A percentile compares a stretch with the other conserved stretches of the same genome.
phyloP scores from a whole-genome alignment of 2,888 invertebrate genomes.

The Griposia aprilina region DNA sequence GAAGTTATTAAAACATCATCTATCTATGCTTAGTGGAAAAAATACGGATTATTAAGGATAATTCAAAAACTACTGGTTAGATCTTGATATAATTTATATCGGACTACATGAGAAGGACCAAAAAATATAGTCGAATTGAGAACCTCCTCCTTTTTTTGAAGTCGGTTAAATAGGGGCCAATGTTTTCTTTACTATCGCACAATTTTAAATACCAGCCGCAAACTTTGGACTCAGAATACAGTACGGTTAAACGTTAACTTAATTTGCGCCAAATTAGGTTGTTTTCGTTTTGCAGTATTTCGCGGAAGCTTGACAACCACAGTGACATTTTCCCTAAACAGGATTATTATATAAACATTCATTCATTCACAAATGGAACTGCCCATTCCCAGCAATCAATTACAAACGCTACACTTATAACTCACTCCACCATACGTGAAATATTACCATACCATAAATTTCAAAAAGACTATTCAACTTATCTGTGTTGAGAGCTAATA shows the following conservation, averaged over 20 bases:
- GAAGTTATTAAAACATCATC: too few relatives aligned
- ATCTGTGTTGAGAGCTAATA: conserved; percentile 67
- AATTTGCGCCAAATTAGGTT: background rate
- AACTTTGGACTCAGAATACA: background rate
- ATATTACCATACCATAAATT: conserved; percentile 65
- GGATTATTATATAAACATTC: conserved; percentile 26
- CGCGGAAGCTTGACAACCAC: background rate
- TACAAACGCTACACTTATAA: conserved; percentile 43
- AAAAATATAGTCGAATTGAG: too few relatives aligned
- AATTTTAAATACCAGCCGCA: background rate
- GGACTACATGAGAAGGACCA: too few relatives aligned
- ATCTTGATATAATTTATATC: too few relatives aligned
- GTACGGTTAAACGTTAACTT: background rate
- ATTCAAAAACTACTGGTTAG: too few relatives aligned
- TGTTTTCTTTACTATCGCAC: background rate
- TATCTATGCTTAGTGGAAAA: too few relatives aligned
- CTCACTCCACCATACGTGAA: conserved; percentile 47
- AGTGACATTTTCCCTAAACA: conserved; percentile 9
- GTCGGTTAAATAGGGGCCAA: background rate
- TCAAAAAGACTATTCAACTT: conserved; percentile 65
- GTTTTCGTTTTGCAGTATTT: background rate
- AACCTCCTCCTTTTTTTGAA: too few relatives aligned
- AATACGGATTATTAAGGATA: too few relatives aligned
- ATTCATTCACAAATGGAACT: conserved; percentile 37
- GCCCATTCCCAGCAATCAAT: conserved; percentile 44